These are phyloP conservation scores for Pyxicephalus adspersus DNA, from an alignment of 2,113 vertebrate species.

Conservation along the genomic window DNA sequence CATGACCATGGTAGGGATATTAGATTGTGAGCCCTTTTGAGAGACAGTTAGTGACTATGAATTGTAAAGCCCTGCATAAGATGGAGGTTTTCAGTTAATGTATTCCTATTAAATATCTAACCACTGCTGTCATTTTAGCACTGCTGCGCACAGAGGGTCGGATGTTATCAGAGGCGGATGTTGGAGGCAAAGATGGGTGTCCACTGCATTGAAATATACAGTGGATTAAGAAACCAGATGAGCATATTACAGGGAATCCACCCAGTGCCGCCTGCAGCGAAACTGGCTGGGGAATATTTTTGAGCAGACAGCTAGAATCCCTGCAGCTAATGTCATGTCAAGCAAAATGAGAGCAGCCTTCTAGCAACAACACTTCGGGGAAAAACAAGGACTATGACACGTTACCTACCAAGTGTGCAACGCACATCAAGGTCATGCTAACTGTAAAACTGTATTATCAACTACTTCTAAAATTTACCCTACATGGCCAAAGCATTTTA, in stretches of 20 bases:
- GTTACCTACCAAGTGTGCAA: background rate
- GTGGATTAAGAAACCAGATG: background rate
- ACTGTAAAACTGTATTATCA: background rate
- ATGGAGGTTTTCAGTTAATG: too few species aligned
- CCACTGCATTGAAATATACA: background rate
- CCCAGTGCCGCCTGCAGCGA: background rate
- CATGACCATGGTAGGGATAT: too few species aligned
- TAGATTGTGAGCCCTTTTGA: too few species aligned
- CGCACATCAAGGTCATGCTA: background rate
- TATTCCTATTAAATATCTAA: too few species aligned
- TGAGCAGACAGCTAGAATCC: background rate
- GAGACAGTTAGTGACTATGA: too few species aligned
- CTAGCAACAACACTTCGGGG: background rate
- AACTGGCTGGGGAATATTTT: background rate
- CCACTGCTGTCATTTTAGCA: too few species aligned
- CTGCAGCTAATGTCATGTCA: constrained; percentile 9
- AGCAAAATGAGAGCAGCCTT: background rate
- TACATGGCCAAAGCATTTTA: too few species aligned
- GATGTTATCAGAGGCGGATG: too few species aligned
- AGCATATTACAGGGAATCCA: background rate
- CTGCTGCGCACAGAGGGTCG: too few species aligned
- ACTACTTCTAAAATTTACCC: too few species aligned
- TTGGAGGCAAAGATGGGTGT: too few species aligned
- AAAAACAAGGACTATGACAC: background rate
- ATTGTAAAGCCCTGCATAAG: too few species aligned